Evolutionary conservation across 1,140 invertebrate species (phyloP), one percentile per base, ranked within the genome.

Genomic region (Asobara japonica): DNA sequence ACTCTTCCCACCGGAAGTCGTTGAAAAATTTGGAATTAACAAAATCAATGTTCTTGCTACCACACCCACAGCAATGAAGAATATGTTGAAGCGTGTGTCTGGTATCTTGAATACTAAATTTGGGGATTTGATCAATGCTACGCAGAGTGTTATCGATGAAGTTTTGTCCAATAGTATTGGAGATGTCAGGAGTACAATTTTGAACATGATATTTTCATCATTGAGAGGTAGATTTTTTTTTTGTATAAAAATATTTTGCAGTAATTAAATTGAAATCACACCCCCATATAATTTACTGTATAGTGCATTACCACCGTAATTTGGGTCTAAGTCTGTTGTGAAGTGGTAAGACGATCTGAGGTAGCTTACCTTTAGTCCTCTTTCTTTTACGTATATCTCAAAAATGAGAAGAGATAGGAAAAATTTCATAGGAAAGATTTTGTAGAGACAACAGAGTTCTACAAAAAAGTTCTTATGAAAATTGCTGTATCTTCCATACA

Each of bases 151-250:
- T 36, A 87, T 94, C 56, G 91, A 93, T 29, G 91, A 92, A 71
- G 91, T 93, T 73, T 84, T 92, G 13, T 89, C 90, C 38, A 91
- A 92, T 18, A 91, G 89, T 38, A 89, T 90, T 48, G 93, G 93
- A 0, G 93, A 94, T 83, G 89, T 93, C 62, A 86, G 92, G 80
- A 93, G 90, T 79, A 90, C 92, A 0, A 80, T 94, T 22, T 90
- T 93, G 71, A 93, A 93, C 86, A 84, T 93, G 56, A 91, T 93
- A 83, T 93, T 94, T 84, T 89, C 90, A 66, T 91, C 89, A 45
- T 81, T 93, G 27, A 92, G 89, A 89, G 92, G 92, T 91, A 83
- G 76, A 13, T 65, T 69, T 69, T 65, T 41, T 65, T 3, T 11
- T 20, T 38, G 13, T 27, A 38, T 27, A 51, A 56, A 51, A 68